These are phyloP conservation scores for Tetragonula carbonaria DNA, from an alignment of 2,888 invertebrate species.

Conservation along the genomic window DNA sequence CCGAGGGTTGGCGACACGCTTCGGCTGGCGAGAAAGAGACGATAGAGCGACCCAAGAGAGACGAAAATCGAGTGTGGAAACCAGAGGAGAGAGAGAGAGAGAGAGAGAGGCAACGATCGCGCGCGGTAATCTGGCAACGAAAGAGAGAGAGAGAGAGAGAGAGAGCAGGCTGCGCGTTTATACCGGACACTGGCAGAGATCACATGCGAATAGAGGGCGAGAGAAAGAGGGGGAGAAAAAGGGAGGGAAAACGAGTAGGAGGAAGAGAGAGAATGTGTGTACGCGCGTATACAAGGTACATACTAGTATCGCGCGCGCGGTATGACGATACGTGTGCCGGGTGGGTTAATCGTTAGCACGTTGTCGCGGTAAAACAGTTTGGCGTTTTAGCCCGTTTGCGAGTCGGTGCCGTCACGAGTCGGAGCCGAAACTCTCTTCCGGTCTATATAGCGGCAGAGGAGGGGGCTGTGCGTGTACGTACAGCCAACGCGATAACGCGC, in stretches of 20 bases:
- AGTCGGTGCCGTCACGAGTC: constrained; percentile 30
- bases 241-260: constrained; percentile 37
- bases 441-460: constrained; percentile 11
- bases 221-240: constrained; percentile 27
- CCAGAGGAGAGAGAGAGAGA: constrained; percentile 19
- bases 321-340: constrained; percentile 62
- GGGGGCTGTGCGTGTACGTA: constrained; percentile 10
- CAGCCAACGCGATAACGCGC: constrained; percentile 38
- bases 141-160: constrained; percentile 28
- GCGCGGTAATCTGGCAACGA: constrained; percentile 3
- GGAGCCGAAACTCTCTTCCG: constrained; percentile 48
- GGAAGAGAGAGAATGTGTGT: constrained; percentile 20
- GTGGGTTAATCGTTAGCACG: constrained; percentile 81
- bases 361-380: constrained; percentile 82
- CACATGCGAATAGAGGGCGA: constrained; percentile 36
- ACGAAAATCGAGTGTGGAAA: constrained; percentile 46
- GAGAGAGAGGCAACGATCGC: constrained; percentile 21
- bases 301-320: constrained; percentile 35
- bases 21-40: constrained; percentile 50
- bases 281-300: constrained; percentile 33
- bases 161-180: constrained; percentile 47
- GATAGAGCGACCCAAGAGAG: constrained; percentile 39
- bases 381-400: constrained; percentile 73
- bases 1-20: constrained; percentile 61
- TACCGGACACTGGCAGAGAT: constrained; percentile 62